Evolutionary conservation across 2,797 vertebrate species (phyloP).

Genomic region (Merluccius polli): DNA sequence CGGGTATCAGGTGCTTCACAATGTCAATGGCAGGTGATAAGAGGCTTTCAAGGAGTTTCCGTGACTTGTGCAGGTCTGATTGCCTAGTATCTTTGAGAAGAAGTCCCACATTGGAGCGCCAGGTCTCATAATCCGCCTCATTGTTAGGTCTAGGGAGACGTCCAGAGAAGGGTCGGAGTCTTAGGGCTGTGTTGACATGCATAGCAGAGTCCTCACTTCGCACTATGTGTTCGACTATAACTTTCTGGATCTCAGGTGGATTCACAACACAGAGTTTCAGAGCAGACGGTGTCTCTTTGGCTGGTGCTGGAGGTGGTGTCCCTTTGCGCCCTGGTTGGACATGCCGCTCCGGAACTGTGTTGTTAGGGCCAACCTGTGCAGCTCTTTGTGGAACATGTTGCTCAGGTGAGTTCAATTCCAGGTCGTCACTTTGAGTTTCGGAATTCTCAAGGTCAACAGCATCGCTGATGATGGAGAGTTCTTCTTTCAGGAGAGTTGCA

Average conservation of each 20-base stretch:
- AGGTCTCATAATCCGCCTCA: conserved; percentile 1
- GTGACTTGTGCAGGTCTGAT: background rate
- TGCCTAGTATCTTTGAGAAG: background rate
- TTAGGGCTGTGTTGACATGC: background rate
- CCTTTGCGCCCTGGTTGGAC: too few species aligned
- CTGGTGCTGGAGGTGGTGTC: background rate
- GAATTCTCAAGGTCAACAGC: conserved; percentile 2
- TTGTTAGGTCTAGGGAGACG: background rate
- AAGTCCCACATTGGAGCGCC: background rate
- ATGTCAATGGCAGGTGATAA: background rate
- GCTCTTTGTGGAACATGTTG: too few species aligned
- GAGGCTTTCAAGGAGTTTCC: background rate
- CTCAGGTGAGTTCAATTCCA: too few species aligned
- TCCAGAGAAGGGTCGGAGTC: conserved; percentile 3
- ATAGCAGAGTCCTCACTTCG: background rate
- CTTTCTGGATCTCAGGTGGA: background rate
- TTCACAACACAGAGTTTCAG: background rate
- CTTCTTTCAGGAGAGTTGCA: background rate
- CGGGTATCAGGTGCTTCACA: conserved; percentile 3
- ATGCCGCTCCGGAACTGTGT: too few species aligned
- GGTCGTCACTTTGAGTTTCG: too few species aligned
- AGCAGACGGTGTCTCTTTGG: background rate
- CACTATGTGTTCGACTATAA: background rate
- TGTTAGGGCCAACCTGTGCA: background rate
- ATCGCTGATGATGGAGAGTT: conserved; percentile 6